These are phyloP conservation scores for Stigmatopora nigra DNA, from an alignment of 2,113 vertebrate species.

Conservation along the genomic window DNA sequence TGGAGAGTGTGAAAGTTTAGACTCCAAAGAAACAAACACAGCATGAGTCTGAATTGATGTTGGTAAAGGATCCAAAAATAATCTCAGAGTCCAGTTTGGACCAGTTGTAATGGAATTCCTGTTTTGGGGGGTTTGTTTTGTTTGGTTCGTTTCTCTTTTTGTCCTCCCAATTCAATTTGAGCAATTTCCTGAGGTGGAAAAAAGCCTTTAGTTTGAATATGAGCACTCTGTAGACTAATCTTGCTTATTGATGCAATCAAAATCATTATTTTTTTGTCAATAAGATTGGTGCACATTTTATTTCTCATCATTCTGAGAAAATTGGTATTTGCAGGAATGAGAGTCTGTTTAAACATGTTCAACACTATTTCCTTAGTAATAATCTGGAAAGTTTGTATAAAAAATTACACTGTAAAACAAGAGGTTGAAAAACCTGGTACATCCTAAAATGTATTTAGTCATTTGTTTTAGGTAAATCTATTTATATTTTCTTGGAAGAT, in stretches of 20 bases:
- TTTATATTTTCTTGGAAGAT: not conserved
- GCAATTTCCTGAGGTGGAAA: slow-evolving; percentile 5
- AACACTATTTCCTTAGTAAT: slow-evolving; percentile 13
- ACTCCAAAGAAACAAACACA: not conserved
- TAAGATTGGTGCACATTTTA: not conserved
- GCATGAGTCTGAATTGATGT: not conserved
- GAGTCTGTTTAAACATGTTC: slow-evolving; percentile 56
- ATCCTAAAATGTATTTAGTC: no score
- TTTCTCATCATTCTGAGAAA: not conserved
- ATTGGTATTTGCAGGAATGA: not conserved
- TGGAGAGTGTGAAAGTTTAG: not conserved
- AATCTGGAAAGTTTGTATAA: slow-evolving; percentile 3
- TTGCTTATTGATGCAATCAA: not conserved
- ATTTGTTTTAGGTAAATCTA: not conserved
- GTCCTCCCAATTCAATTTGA: not conserved
- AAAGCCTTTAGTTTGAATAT: not conserved
- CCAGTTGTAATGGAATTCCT: slow-evolving; percentile 1
- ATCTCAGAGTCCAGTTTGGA: not conserved
- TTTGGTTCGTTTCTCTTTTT: not conserved
- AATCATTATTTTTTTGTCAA: not conserved
- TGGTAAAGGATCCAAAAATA: not conserved
- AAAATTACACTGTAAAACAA: not conserved
- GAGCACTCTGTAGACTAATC: not conserved
- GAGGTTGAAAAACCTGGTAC: not conserved
- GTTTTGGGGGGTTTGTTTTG: no score